These are phyloP conservation scores for Dryobates pubescens DNA, from an alignment of 2,797 vertebrate species.

Conservation along the genomic window DNA sequence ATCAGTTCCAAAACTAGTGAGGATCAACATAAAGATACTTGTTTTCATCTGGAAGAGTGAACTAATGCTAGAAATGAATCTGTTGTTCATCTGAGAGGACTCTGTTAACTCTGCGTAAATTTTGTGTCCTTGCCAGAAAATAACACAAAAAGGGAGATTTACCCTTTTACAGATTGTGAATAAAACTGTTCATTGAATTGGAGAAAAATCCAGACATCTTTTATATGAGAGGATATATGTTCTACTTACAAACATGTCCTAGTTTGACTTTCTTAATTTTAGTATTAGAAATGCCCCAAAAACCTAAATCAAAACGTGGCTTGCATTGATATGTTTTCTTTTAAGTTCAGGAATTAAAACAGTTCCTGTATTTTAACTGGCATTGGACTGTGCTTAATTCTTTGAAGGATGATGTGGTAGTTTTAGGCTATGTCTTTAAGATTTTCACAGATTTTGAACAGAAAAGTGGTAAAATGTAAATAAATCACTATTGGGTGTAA, in stretches of 20 bases:
- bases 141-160: neutral
- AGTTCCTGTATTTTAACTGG: neutral
- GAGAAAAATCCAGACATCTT: neutral
- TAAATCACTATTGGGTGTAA: too few relatives aligned
- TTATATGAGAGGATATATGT: neutral
- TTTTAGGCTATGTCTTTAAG: too few relatives aligned
- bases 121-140: neutral
- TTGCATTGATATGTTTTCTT: neutral
- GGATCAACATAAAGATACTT: neutral
- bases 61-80: neutral
- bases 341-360: neutral
- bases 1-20: neutral
- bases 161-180: neutral
- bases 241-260: neutral
- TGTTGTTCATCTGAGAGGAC: neutral
- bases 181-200: neutral
- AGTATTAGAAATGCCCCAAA: neutral
- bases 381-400: neutral
- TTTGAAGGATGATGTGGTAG: neutral
- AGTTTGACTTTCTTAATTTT: neutral
- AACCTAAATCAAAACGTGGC: neutral
- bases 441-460: too few relatives aligned
- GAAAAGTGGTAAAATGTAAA: too few relatives aligned
- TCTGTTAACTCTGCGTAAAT: neutral
- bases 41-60: neutral